Base-by-base conservation (phyloP, 2,113 vertebrate species). In the Calidris pygmaea region DNA sequence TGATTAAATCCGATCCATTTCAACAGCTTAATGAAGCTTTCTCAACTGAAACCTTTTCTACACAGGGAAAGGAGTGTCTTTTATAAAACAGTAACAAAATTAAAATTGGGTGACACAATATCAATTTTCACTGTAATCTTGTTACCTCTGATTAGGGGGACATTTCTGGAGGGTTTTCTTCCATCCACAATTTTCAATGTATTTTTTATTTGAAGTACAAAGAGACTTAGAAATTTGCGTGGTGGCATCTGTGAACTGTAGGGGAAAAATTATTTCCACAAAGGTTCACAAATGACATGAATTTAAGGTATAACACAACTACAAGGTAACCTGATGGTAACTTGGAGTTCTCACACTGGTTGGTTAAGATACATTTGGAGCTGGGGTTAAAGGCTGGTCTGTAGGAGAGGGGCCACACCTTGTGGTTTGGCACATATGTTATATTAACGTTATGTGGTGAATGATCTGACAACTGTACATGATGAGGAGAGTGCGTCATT, bases 391-490 rank as follows among this genome's bases (percentile, higher is more conserved):
- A 47, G 10, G 6, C 10, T 48, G 12, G 7, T 65, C 7, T 47
- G 15, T 73, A 35, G 10, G n/a, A 35, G 65, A 73, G 20, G 50
- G 8, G 10, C 41, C 30, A 41, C 45, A 20, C 19, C 45, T 47
- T 47, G 45, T 47, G 45, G 21, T 47, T 47, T 47, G 45, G 19
- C 45, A 41, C 41, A 7, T 0, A 29, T 13, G 14, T 7, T 68
- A 15, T 9, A 74, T 66, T 56, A n/a, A 66, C 0, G 4, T 47
- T 47, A 1, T 14, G 9, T 15, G 4, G 6, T 41, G 2, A 8
- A 34, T 65, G 16, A 73, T 53, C 30, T 72, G 24, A 47, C 8
- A 32, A 10, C 8, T 7, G 3, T 35, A 26, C 16, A 6, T 48
- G 4, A 16, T 52, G 12, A 77, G 34, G 10, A 41, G 26, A 11